Evolutionary conservation across 2,888 invertebrate genomes (phyloP).

Genomic region (Drosophila maculinotata): DNA sequence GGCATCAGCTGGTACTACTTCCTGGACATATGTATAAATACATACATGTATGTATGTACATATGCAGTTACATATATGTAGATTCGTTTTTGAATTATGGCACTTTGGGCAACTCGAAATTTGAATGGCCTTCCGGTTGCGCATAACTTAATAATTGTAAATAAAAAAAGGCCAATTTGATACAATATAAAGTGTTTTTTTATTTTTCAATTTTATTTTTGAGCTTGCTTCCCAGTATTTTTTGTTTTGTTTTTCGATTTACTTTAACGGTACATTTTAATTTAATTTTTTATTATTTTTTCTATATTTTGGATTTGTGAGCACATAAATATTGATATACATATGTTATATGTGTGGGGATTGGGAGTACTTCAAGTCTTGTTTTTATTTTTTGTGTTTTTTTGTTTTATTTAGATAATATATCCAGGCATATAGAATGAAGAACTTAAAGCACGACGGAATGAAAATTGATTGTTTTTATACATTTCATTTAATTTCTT

Average conservation of each 20-base stretch:
- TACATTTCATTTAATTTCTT: conserved; percentile 46
- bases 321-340: conserved; percentile 30
- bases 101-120: neutral
- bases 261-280: neutral
- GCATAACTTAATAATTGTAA: neutral
- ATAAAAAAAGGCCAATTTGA: neutral
- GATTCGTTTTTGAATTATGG: neutral
- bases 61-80: neutral
- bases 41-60: neutral
- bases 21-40: conserved; percentile 3
- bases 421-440: conserved; percentile 45
- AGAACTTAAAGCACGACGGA: conserved; percentile 64
- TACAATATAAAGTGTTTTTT: neutral
- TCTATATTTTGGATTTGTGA: conserved; percentile 9
- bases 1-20: conserved; percentile 36
- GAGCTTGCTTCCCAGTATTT: conserved; percentile 45
- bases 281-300: conserved; percentile 6
- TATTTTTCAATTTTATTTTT: conserved; percentile 34
- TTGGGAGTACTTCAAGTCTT: conserved; percentile 58
- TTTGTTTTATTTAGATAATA: conserved; percentile 43
- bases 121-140: neutral
- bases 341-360: conserved; percentile 13
- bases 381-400: conserved; percentile 22
- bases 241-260: conserved; percentile 19
- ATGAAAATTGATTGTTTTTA: conserved; percentile 50